Conservation (phyloP, 2,113 vertebrate species). For the Coreoperca whiteheadi region DNA sequence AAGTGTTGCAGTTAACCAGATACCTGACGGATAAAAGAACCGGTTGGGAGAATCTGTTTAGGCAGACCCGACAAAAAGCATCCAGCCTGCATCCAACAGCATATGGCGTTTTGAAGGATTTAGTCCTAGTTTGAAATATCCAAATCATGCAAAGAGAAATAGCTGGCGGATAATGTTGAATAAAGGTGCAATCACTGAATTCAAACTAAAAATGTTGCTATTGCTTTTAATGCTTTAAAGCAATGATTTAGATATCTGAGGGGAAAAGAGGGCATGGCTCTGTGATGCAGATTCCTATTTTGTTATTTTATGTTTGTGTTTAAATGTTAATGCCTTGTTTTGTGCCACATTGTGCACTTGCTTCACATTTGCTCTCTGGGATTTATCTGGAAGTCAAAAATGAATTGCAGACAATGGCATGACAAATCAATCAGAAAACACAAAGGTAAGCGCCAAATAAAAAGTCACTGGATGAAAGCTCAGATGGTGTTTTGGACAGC, state of each 20-base stretch:
- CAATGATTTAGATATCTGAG: neutral
- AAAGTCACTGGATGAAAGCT: conserved; percentile 57
- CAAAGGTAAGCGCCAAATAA: conserved; percentile 56
- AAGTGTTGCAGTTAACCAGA: no score
- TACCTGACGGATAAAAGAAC: no score
- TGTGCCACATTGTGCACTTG: neutral
- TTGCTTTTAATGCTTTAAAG: conserved; percentile 13
- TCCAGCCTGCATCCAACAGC: neutral
- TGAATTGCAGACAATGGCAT: conserved; percentile 42
- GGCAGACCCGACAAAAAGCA: no score
- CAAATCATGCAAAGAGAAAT: conserved; percentile 29
- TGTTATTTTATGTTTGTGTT: conserved; percentile 26
- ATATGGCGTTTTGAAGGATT: conserved; percentile 37
- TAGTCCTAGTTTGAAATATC: conserved; percentile 43
- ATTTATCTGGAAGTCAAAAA: conserved; percentile 23
- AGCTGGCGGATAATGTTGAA: conserved; percentile 18
- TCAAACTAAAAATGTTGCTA: neutral
- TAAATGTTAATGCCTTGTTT: conserved; percentile 39
- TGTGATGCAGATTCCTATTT: conserved; percentile 21
- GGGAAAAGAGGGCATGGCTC: neutral
- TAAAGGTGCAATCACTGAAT: conserved; percentile 3
- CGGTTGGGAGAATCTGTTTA: no score
- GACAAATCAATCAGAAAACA: conserved; percentile 57
- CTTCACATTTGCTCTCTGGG: conserved; percentile 38
- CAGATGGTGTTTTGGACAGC: conserved; percentile 34